Conservation (phyloP, 2,113 vertebrate genomes). For the Syrrhaptes paradoxus region DNA sequence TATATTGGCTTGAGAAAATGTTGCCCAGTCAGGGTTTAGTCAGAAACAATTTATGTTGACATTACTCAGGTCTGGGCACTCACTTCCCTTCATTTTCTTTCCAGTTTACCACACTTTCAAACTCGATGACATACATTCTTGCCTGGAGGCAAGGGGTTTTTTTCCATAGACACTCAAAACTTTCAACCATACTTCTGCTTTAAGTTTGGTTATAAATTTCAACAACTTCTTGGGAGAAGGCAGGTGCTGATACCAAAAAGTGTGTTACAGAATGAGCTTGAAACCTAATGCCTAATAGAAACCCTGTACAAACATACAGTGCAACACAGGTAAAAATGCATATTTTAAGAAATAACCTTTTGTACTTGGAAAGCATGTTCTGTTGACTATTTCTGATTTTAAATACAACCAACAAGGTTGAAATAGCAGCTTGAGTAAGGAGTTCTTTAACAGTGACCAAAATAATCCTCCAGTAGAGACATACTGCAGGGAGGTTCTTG, state of each 20-base stretch:
- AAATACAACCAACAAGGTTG: not conserved
- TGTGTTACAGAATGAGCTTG: not conserved
- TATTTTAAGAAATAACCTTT: not conserved
- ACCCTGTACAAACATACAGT: not conserved
- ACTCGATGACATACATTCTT: not conserved
- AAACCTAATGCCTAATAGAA: not conserved
- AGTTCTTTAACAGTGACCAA: not conserved
- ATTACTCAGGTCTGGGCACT: conserved; percentile 23
- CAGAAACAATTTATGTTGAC: conserved; percentile 51
- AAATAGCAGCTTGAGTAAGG: not conserved
- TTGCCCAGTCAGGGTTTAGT: conserved; percentile 27
- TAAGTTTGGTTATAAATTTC: not conserved
- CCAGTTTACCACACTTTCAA: conserved; percentile 27
- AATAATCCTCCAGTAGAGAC: not conserved
- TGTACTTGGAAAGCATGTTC: not conserved
- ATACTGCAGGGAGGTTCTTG: not conserved
- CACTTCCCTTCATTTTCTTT: conserved; percentile 42
- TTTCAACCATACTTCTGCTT: conserved; percentile 12
- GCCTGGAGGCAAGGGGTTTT: not conserved
- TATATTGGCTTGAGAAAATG: conserved; percentile 35
- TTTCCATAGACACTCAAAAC: not conserved
- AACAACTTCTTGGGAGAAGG: not conserved
- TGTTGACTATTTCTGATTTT: not conserved
- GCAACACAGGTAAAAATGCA: not conserved
- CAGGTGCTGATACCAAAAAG: not conserved